Evolutionary conservation across 2,797 vertebrate species (phyloP).

Genomic region (Paramormyrops hopkinsi): DNA sequence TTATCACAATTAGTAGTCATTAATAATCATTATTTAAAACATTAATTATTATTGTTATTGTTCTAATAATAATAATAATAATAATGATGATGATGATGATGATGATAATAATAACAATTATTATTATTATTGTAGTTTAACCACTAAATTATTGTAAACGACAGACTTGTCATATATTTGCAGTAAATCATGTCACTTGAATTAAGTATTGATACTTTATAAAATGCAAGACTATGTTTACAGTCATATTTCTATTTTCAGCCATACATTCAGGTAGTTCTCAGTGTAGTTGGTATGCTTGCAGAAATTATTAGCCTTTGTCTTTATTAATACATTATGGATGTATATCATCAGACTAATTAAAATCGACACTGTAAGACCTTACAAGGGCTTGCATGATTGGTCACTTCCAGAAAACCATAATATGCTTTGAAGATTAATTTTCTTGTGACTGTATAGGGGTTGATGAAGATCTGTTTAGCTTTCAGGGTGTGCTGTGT

Average conservation of each 20-base stretch:
- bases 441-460: not conserved
- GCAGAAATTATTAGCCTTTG: not conserved
- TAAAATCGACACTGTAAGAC: not conserved
- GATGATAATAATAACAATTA: not conserved
- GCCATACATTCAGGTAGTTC: not conserved
- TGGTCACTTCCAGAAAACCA: not conserved
- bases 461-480: not conserved
- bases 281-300: not conserved
- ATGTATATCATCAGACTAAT: not conserved
- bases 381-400: not conserved
- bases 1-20: not conserved
- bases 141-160: not conserved
- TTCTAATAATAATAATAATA: not conserved
- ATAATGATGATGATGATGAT: not conserved
- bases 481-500: not conserved
- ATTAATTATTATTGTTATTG: not conserved
- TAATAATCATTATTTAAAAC: not conserved
- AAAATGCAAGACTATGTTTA: not conserved
- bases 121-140: not conserved
- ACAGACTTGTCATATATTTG: not conserved
- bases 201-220: not conserved
- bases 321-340: not conserved
- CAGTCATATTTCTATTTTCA: not conserved
- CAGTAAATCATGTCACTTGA: not conserved
- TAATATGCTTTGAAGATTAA: not conserved